Evolutionary conservation across 2,888 invertebrate genomes (phyloP).

Genomic region (Ophion ellenae): DNA sequence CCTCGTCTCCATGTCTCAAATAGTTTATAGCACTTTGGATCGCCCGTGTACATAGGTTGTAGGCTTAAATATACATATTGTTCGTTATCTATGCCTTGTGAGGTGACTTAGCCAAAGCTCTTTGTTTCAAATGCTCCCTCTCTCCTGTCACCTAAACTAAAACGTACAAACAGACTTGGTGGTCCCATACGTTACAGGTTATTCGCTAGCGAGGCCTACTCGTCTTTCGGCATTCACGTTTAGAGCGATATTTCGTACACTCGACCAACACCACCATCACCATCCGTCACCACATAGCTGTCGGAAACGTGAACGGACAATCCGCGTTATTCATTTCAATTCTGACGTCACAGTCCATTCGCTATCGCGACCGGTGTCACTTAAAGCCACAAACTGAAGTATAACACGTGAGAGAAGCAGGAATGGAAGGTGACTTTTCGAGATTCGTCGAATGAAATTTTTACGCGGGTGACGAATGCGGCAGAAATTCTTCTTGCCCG

Average conservation of each 20-base stretch:
- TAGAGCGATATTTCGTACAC: constrained; percentile 35
- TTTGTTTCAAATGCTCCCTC: neutral
- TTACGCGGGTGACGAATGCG: constrained; percentile 10
- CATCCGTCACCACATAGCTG: neutral
- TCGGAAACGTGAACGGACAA: neutral
- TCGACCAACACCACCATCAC: neutral
- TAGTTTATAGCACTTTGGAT: constrained; percentile 49
- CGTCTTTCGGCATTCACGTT: constrained; percentile 2
- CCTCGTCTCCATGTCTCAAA: constrained; percentile 48
- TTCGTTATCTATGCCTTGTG: neutral
- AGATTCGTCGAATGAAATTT: constrained; percentile 19
- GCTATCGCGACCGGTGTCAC: constrained; percentile 5
- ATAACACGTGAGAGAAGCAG: neutral
- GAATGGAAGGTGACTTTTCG: neutral
- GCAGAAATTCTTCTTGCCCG: neutral
- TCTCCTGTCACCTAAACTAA: constrained; percentile 31
- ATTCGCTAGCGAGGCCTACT: neutral
- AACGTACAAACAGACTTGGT: constrained; percentile 7
- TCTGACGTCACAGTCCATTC: constrained; percentile 18
- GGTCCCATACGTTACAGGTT: constrained; percentile 34
- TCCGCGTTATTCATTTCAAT: constrained; percentile 29
- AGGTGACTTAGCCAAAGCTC: constrained; percentile 4
- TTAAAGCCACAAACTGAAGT: constrained; percentile 14
- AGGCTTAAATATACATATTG: constrained; percentile 18
- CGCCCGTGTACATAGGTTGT: neutral